phyloP scores from a whole-genome alignment of 2,797 vertebrate species.

The Protonibea diacanthus region DNA sequence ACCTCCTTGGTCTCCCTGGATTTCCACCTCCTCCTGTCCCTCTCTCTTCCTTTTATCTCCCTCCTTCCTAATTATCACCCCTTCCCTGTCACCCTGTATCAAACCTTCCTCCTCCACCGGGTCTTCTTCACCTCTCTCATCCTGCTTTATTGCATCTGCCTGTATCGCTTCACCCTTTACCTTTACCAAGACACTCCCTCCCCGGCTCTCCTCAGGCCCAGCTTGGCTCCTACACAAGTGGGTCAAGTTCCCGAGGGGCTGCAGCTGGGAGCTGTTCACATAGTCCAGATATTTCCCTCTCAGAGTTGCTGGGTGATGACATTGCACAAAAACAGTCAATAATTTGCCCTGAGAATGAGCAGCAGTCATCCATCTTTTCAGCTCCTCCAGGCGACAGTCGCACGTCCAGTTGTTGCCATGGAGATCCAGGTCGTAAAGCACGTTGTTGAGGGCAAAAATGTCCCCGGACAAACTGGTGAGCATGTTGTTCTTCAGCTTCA shows the following conservation, averaged over 20 bases:
- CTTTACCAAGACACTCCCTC: slow-evolving; percentile 57
- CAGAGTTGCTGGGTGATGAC: slow-evolving; percentile 86
- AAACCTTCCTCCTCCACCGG: slow-evolving; percentile 26
- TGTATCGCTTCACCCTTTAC: slow-evolving; percentile 36
- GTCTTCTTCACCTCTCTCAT: slow-evolving; percentile 34
- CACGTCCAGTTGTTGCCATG: slow-evolving; percentile 96
- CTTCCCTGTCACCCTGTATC: not conserved
- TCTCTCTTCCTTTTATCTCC: slow-evolving; percentile 51
- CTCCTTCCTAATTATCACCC: slow-evolving; percentile 28
- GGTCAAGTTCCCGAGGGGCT: slow-evolving; percentile 69
- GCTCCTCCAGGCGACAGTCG: slow-evolving; percentile 89
- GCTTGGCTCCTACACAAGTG: slow-evolving; percentile 60
- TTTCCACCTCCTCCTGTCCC: slow-evolving; percentile 42
- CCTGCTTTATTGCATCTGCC: slow-evolving; percentile 14
- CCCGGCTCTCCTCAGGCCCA: slow-evolving; percentile 69
- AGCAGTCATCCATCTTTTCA: slow-evolving; percentile 91
- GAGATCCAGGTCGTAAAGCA: slow-evolving; percentile 91
- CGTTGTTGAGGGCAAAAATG: slow-evolving; percentile 87
- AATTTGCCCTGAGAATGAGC: slow-evolving; percentile 91
- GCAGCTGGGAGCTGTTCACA: slow-evolving; percentile 89
- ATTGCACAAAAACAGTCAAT: slow-evolving; percentile 91
- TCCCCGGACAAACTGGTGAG: slow-evolving; percentile 89
- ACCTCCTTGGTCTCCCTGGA: slow-evolving; percentile 78
- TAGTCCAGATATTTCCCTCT: slow-evolving; percentile 93
- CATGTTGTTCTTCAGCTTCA: slow-evolving; percentile 91